phyloP scores from a whole-genome alignment of 2,113 vertebrate genomes.

The Scomber japonicus region DNA sequence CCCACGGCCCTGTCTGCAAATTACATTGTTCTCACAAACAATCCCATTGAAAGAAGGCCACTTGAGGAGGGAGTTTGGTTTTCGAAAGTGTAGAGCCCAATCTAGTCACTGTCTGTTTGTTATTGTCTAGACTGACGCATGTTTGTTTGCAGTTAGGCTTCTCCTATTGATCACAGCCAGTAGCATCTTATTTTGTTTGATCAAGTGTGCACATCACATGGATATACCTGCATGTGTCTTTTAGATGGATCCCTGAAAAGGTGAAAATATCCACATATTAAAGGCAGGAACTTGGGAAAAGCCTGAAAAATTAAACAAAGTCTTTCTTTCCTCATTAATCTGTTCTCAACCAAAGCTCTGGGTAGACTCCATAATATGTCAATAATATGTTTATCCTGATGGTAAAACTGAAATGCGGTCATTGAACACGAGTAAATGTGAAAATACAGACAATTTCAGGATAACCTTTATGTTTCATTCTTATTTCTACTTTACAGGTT shows the following conservation, averaged over 20 bases:
- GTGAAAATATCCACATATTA: no score
- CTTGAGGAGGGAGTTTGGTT: slow-evolving; percentile 38
- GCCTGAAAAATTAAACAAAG: no score
- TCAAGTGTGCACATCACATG: slow-evolving; percentile 11
- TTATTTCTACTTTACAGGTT: no score
- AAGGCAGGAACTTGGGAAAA: no score
- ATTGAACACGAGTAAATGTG: no score
- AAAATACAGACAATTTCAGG: no score
- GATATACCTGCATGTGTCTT: neutral
- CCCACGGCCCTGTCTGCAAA: slow-evolving; percentile 70
- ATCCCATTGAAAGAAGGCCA: slow-evolving; percentile 67
- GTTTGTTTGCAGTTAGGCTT: slow-evolving; percentile 61
- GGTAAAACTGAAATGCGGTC: no score
- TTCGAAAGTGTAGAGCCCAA: slow-evolving; percentile 30
- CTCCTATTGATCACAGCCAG: slow-evolving; percentile 64
- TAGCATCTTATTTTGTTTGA: slow-evolving; percentile 49
- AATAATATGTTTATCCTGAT: no score
- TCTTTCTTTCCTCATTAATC: no score
- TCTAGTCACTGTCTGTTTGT: slow-evolving; percentile 38
- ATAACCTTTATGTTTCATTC: no score
- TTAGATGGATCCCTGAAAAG: neutral
- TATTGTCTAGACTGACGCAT: slow-evolving; percentile 38
- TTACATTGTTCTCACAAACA: slow-evolving; percentile 73
- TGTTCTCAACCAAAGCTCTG: no score
- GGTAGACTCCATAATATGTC: no score